Conservation (phyloP, 2,113 vertebrate genomes). For the Zosterops lateralis region DNA sequence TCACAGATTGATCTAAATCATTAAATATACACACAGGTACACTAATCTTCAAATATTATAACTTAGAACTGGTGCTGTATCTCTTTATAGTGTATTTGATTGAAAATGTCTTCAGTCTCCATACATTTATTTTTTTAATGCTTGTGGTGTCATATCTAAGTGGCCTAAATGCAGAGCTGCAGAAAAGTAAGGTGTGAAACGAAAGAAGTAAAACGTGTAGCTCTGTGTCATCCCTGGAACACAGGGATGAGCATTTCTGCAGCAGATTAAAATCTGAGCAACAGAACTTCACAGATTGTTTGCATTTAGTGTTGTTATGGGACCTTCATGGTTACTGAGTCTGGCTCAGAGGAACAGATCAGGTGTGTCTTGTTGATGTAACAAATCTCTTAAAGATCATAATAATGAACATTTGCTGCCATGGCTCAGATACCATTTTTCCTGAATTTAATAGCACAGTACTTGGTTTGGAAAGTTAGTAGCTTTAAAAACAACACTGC, state of each 20-base stretch:
- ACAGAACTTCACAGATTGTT: not conserved
- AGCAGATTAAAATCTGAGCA: not conserved
- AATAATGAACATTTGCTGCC: not conserved
- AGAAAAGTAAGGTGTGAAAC: not conserved
- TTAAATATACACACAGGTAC: not conserved
- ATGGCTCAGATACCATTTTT: not conserved
- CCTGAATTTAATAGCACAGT: not conserved
- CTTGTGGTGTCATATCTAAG: not conserved
- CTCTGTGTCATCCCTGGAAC: not conserved
- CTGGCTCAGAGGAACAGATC: not conserved
- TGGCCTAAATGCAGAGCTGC: not conserved
- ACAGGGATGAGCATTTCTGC: not conserved
- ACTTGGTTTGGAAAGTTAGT: not conserved
- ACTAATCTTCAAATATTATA: not conserved
- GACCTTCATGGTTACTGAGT: accelerated
- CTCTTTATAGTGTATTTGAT: not conserved
- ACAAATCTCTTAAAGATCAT: not conserved
- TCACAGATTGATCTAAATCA: not conserved
- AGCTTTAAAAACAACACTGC: not conserved
- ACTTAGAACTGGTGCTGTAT: not conserved
- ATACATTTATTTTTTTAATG: not conserved
- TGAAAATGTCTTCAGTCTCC: not conserved
- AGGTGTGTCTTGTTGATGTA: not conserved
- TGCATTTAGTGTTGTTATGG: not conserved
- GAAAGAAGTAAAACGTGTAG: not conserved